Evolutionary conservation across 2,797 vertebrate species (phyloP).

Genomic region (Myotis pilosus): DNA sequence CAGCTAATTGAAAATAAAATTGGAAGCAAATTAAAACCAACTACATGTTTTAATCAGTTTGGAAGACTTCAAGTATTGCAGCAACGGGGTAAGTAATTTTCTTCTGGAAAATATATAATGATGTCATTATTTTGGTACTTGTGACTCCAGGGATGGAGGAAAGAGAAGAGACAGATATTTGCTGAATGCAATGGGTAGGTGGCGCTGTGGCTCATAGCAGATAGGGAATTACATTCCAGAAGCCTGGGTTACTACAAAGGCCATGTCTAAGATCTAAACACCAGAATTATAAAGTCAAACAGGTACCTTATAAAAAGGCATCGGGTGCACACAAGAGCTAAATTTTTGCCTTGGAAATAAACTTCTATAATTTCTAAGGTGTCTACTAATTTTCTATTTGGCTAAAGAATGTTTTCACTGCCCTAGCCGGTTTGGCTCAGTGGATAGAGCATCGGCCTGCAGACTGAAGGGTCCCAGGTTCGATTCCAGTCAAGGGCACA

Average conservation of each 20-base stretch:
- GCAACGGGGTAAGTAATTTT: constrained; percentile 79
- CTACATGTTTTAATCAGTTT: constrained; percentile 77
- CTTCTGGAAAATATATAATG: constrained; percentile 81
- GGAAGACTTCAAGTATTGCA: constrained; percentile 74
- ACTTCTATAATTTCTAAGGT: constrained; percentile 45
- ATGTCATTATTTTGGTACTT: constrained; percentile 84
- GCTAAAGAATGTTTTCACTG: constrained; percentile 53
- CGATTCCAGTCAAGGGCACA: no score
- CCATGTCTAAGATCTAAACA: constrained; percentile 20
- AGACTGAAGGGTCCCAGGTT: no score
- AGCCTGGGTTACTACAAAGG: constrained; percentile 37
- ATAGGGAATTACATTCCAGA: constrained; percentile 32
- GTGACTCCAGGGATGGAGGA: constrained; percentile 69
- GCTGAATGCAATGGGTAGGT: constrained; percentile 69
- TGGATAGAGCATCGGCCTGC: no score
- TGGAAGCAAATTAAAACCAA: constrained; percentile 73
- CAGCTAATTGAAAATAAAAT: constrained; percentile 73
- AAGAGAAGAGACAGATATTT: constrained; percentile 75
- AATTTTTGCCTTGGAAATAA: constrained; percentile 64
- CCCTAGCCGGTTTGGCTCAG: no score
- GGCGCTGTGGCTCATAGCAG: constrained; percentile 54
- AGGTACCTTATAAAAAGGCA: constrained; percentile 55
- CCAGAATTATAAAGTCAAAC: constrained; percentile 56
- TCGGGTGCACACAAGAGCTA: not conserved
- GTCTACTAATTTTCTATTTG: constrained; percentile 38